Percentiles rank a stretch among this genome's conserved stretches.
phyloP scores from a whole-genome alignment of 1,140 invertebrate species.

The Glossosoma conforme region DNA sequence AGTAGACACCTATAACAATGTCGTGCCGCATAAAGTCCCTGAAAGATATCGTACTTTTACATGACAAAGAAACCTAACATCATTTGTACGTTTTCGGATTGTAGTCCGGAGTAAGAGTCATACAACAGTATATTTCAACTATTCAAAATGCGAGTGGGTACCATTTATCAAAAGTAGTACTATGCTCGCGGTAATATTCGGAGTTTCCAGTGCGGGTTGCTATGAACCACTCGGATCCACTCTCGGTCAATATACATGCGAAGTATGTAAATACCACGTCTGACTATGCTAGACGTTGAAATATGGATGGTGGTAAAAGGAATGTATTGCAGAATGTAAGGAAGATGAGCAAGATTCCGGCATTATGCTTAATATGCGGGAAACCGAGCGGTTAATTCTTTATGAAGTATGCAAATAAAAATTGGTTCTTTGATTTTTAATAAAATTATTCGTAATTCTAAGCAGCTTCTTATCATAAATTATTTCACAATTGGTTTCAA shows the following conservation, averaged over 20 bases:
- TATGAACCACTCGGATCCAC: background rate
- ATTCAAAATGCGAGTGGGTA: slow-evolving; percentile 21
- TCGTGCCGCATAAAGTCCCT: too few relatives aligned
- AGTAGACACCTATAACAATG: too few relatives aligned
- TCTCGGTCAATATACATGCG: too few relatives aligned
- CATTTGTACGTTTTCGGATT: background rate
- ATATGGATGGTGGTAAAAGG: background rate
- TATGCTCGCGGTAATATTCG: slow-evolving; percentile 13
- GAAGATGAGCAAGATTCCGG: too few relatives aligned
- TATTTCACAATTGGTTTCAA: too few relatives aligned
- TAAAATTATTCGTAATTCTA: too few relatives aligned
- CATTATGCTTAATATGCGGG: too few relatives aligned
- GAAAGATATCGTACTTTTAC: background rate
- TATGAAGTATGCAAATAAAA: too few relatives aligned
- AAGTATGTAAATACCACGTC: slow-evolving; percentile 2
- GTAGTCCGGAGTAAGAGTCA: slow-evolving; percentile 1
- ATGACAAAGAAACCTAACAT: background rate
- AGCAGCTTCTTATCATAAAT: too few relatives aligned
- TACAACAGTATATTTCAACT: slow-evolving; percentile 20
- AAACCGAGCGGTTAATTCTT: too few relatives aligned
- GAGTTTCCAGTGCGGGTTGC: background rate
- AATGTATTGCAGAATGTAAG: too few relatives aligned
- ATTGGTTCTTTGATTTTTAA: too few relatives aligned
- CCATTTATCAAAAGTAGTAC: slow-evolving; percentile 29
- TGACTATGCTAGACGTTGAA: background rate